These are phyloP conservation scores for Scolopax bukidnonensis DNA, from an alignment of 2,797 vertebrate genomes.

Conservation along the genomic window DNA sequence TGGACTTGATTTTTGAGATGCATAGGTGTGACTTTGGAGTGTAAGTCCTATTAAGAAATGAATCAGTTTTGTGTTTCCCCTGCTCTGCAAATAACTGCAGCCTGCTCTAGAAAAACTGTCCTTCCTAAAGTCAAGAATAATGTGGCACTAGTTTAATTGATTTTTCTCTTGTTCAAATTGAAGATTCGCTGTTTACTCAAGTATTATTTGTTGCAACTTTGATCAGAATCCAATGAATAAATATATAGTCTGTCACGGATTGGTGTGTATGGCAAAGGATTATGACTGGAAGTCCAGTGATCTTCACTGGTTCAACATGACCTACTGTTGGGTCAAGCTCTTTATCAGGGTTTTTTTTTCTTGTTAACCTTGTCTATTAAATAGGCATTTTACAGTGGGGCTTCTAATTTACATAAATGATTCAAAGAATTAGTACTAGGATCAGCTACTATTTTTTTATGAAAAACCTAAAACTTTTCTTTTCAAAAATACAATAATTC, in stretches of 20 bases:
- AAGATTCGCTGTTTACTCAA: background rate
- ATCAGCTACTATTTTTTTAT: background rate
- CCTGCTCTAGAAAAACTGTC: background rate
- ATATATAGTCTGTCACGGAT: background rate
- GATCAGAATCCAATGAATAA: background rate
- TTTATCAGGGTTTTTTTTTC: background rate
- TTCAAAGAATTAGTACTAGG: background rate
- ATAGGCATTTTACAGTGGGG: background rate
- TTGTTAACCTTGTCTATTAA: background rate
- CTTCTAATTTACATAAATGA: background rate
- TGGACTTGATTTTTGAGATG: background rate
- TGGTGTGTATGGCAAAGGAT: background rate
- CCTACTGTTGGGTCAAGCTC: background rate
- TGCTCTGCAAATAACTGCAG: background rate
- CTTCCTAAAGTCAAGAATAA: background rate
- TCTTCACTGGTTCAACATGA: background rate
- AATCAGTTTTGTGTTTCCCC: background rate
- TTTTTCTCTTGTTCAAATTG: background rate
- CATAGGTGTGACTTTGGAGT: background rate
- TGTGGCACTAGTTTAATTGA: rapidly evolving
- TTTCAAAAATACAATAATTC: background rate
- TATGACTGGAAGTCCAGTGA: background rate
- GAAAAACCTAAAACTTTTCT: background rate
- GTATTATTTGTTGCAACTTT: background rate
- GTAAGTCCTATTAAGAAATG: background rate